phyloP scores from a whole-genome alignment of 2,113 vertebrate genomes.

The Anolis sagrei region DNA sequence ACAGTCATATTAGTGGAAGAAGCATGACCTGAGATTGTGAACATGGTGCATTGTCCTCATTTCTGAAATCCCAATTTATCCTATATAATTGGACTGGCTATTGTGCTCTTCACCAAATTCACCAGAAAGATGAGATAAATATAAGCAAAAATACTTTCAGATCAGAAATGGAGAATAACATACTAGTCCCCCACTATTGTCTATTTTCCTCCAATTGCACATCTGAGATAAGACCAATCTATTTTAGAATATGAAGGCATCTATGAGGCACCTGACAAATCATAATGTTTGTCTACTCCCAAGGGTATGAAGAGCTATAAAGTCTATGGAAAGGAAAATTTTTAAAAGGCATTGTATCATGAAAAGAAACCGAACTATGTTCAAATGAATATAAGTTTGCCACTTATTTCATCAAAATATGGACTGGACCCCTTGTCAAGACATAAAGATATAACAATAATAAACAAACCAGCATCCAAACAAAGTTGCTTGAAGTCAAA shows the following conservation, averaged over 20 bases:
- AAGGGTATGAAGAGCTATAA: too few species aligned
- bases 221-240: neutral
- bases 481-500: neutral
- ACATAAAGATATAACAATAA: neutral
- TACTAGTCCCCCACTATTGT: neutral
- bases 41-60: neutral
- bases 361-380: too few species aligned
- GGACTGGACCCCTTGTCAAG: neutral
- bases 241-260: neutral
- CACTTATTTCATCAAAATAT: too few species aligned
- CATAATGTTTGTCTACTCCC: too few species aligned
- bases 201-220: neutral
- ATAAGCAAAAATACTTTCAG: too few species aligned
- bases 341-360: too few species aligned
- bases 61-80: neutral
- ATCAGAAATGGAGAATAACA: neutral
- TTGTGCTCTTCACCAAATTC: neutral
- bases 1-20: neutral
- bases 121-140: neutral
- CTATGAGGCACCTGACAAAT: neutral
- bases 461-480: neutral
- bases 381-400: too few species aligned
- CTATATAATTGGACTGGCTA: too few species aligned
- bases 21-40: neutral
- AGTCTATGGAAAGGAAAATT: too few species aligned